Evolutionary conservation across 2,113 vertebrate species (phyloP).

Genomic region (Paedocypris sp.): DNA sequence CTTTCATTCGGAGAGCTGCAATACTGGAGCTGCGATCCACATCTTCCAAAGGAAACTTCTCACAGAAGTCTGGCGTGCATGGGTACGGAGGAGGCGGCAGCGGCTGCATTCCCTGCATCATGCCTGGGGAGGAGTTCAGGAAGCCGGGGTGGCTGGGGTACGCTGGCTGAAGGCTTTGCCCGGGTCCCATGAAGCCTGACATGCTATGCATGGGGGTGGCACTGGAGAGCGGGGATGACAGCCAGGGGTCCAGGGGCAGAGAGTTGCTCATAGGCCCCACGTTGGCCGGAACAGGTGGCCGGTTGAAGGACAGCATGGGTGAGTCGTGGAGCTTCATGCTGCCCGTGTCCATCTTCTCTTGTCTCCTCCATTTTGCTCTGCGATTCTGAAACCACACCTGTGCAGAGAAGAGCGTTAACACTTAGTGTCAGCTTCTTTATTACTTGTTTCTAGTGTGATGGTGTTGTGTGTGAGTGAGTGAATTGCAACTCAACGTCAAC

Average conservation of each 20-base stretch:
- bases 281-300: constrained; percentile 62
- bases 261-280: constrained; percentile 65
- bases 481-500: no score
- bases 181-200: constrained; percentile 72
- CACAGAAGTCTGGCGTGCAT: constrained; percentile 68
- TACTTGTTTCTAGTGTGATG: no score
- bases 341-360: constrained; percentile 80
- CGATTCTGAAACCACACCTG: constrained; percentile 94
- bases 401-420: no score
- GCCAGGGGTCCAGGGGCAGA: constrained; percentile 79
- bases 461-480: no score
- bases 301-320: constrained; percentile 73
- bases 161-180: constrained; percentile 70
- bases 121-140: constrained; percentile 60
- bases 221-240: constrained; percentile 74
- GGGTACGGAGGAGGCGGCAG: constrained; percentile 73
- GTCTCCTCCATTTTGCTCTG: constrained; percentile 83
- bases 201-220: constrained; percentile 72
- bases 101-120: constrained; percentile 74
- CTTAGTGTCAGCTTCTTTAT: no score
- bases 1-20: constrained; percentile 78
- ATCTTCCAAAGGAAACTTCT: constrained; percentile 80
- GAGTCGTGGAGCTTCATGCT: constrained; percentile 78
- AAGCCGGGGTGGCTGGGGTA: constrained; percentile 65
- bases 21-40: constrained; percentile 80